These are phyloP conservation scores for Sitta carolinensis DNA, from an alignment of 2,797 vertebrate genomes.

Conservation along the genomic window DNA sequence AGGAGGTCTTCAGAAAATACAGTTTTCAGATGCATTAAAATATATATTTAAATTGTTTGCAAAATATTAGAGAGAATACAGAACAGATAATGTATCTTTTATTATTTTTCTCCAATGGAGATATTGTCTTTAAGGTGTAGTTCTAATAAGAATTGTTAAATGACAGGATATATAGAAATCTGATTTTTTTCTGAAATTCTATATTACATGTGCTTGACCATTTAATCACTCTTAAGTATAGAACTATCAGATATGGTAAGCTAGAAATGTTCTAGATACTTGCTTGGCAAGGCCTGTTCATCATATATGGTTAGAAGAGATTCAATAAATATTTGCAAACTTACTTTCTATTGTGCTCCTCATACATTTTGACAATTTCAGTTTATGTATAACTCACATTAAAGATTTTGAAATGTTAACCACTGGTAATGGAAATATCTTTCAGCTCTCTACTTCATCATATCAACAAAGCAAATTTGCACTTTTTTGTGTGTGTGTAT, in stretches of 20 bases:
- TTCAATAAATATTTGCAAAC: background rate
- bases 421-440: background rate
- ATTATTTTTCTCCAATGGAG: background rate
- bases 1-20: constrained; percentile 1
- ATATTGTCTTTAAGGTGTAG: background rate
- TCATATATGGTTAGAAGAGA: background rate
- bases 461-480: background rate
- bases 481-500: constrained; percentile 43
- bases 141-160: background rate
- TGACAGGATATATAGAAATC: background rate
- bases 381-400: background rate
- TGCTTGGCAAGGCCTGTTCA: background rate
- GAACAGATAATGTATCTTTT: background rate
- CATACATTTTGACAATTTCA: background rate
- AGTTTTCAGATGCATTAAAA: constrained; percentile 24
- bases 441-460: background rate
- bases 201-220: background rate
- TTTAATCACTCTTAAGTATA: background rate
- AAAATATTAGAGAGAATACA: background rate
- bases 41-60: constrained; percentile 12
- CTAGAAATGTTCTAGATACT: background rate
- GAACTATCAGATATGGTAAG: background rate
- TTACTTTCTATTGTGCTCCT: background rate
- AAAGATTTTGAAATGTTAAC: constrained; percentile 3
- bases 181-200: background rate